These are phyloP conservation scores for Pangasianodon hypophthalmus DNA, from an alignment of 2,113 vertebrate species.

Conservation along the genomic window DNA sequence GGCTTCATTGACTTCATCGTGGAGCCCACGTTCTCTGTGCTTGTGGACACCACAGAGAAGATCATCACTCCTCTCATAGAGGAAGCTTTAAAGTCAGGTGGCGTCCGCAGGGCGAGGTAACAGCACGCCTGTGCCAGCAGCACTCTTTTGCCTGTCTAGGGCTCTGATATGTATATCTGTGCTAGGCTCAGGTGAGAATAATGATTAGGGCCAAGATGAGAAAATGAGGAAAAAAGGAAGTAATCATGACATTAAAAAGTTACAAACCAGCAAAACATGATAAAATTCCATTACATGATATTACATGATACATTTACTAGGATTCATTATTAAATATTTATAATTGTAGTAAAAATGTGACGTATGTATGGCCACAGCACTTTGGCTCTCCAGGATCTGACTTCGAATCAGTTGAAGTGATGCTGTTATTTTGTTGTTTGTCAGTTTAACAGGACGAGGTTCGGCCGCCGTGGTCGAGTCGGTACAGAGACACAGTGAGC, in stretches of 20 bases:
- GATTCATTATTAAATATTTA: background rate
- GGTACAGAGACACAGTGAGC: conserved; percentile 77
- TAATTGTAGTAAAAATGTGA: background rate
- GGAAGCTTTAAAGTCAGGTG: conserved; percentile 85
- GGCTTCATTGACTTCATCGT: conserved; percentile 98
- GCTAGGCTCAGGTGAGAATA: background rate
- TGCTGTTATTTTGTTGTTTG: background rate
- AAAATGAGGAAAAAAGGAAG: background rate
- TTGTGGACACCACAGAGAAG: conserved; percentile 95
- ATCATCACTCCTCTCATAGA: conserved; percentile 96
- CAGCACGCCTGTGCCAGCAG: background rate
- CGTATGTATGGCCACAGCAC: background rate
- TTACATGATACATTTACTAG: background rate
- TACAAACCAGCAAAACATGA: background rate
- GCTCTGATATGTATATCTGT: background rate
- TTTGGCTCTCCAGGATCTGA: background rate
- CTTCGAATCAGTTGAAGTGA: background rate
- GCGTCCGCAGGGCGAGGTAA: conserved; percentile 80
- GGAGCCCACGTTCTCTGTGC: conserved; percentile 93
- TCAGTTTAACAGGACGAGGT: conserved; percentile 72
- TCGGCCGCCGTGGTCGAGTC: conserved; percentile 75
- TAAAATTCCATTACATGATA: background rate
- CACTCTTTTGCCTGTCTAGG: background rate
- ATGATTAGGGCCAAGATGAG: background rate
- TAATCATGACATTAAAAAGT: background rate